phyloP scores from a whole-genome alignment of 2,888 invertebrate genomes.

The Hololepta plana region DNA sequence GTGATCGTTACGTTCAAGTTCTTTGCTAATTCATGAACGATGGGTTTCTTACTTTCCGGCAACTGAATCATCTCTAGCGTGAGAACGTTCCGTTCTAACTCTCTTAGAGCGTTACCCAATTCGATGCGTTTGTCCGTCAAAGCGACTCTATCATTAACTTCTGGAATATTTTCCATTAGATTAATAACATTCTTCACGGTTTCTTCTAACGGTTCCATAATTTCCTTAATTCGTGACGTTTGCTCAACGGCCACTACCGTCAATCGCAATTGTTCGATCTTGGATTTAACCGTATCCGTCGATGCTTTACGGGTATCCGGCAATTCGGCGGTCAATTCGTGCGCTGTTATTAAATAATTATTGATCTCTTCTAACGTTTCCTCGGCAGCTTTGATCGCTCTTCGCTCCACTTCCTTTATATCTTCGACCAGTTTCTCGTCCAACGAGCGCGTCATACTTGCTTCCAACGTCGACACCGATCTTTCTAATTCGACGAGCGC shows the following conservation, averaged over 20 bases:
- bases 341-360: conserved; percentile 12
- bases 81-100: too few relatives aligned
- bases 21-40: too few relatives aligned
- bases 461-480: conserved; percentile 16
- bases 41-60: too few relatives aligned
- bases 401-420: conserved; percentile 16
- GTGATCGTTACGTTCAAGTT: too few relatives aligned
- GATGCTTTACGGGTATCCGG: conserved; percentile 5
- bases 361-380: conserved; percentile 17
- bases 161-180: conserved; percentile 20
- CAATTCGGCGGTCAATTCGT: conserved; percentile 7
- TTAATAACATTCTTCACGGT: conserved; percentile 24
- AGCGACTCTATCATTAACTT: conserved; percentile 4
- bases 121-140: too few relatives aligned
- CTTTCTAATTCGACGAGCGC: conserved; percentile 19
- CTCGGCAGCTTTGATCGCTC: conserved; percentile 17
- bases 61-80: too few relatives aligned
- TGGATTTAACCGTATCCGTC: conserved; percentile 17
- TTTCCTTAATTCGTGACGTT: conserved; percentile 18
- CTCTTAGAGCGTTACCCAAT: too few relatives aligned
- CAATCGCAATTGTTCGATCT: conserved; percentile 20
- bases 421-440: conserved; percentile 10
- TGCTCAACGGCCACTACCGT: conserved; percentile 19
- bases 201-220: conserved; percentile 22
- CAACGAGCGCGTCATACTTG: conserved; percentile 10